phyloP scores from a whole-genome alignment of 2,888 invertebrate species.

The Cosmia pyralina region DNA sequence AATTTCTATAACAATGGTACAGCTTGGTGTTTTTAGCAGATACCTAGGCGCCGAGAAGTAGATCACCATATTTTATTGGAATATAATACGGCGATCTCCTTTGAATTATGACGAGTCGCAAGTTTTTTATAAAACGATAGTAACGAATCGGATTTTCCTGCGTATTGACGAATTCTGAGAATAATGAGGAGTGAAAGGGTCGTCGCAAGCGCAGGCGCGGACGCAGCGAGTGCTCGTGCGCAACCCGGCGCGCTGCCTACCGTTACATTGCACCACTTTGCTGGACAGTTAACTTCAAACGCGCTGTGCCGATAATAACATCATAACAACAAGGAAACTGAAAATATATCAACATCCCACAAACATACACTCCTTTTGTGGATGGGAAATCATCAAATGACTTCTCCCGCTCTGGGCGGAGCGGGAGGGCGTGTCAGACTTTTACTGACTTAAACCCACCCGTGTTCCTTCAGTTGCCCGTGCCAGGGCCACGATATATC shows the following conservation, averaged over 20 bases:
- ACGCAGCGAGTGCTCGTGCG: constrained; percentile 76
- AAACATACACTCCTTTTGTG: constrained; percentile 25
- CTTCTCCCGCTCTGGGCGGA: too few relatives aligned
- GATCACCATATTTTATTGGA: not conserved
- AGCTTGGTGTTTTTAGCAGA: not conserved
- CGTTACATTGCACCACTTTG: constrained; percentile 84
- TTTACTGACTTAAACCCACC: too few relatives aligned
- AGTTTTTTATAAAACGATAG: constrained; percentile 50
- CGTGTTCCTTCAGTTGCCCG: too few relatives aligned
- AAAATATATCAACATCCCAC: constrained; percentile 37
- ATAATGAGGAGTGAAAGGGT: constrained; percentile 67
- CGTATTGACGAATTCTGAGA: constrained; percentile 74
- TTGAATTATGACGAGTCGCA: not conserved
- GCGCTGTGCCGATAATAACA: constrained; percentile 48
- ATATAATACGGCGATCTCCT: constrained; percentile 5
- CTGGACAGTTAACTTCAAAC: constrained; percentile 78
- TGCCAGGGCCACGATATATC: too few relatives aligned
- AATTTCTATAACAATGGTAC: not conserved
- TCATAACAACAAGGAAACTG: constrained; percentile 48
- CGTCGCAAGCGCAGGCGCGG: constrained; percentile 54
- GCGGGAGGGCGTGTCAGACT: too few relatives aligned
- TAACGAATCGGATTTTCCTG: constrained; percentile 78
- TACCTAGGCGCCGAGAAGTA: not conserved
- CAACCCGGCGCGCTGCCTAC: constrained; percentile 77
- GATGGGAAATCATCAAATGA: too few relatives aligned